Conservation (phyloP, 2,113 vertebrate genomes). For the Mungos mungo region DNA sequence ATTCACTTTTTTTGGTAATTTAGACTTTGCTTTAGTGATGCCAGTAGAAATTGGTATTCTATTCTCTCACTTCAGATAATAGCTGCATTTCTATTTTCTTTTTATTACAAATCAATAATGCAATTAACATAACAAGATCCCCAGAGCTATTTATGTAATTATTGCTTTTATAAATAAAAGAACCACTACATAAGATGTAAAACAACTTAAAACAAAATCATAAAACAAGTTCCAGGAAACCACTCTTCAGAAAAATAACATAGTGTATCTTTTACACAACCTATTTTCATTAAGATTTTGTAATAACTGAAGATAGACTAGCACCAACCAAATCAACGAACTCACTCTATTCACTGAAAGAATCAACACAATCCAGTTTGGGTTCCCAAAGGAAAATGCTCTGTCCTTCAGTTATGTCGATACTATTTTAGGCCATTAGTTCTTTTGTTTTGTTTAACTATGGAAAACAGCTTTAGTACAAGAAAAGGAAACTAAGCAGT, state of each 20-base stretch:
- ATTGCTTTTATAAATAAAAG: constrained; percentile 24
- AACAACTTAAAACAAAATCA: constrained; percentile 43
- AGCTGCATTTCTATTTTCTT: constrained; percentile 58
- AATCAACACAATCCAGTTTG: neutral
- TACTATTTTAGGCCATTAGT: neutral
- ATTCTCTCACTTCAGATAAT: constrained; percentile 58
- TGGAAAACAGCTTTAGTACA: neutral
- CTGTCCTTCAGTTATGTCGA: neutral
- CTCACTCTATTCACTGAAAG: neutral
- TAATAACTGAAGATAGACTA: neutral
- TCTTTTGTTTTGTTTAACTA: neutral
- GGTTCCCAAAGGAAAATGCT: neutral
- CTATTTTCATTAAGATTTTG: neutral
- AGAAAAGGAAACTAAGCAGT: neutral
- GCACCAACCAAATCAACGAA: neutral
- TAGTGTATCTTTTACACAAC: neutral
- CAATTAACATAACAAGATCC: constrained; percentile 60
- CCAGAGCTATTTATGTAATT: constrained; percentile 12
- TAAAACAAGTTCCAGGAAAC: constrained; percentile 4
- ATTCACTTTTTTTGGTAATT: constrained; percentile 57
- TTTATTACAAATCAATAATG: constrained; percentile 66
- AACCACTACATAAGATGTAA: neutral
- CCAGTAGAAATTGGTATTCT: neutral
- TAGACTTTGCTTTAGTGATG: constrained; percentile 66
- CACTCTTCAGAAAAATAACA: neutral